Conservation (phyloP, 2,113 vertebrate species). For the Prunella fulvescens region DNA sequence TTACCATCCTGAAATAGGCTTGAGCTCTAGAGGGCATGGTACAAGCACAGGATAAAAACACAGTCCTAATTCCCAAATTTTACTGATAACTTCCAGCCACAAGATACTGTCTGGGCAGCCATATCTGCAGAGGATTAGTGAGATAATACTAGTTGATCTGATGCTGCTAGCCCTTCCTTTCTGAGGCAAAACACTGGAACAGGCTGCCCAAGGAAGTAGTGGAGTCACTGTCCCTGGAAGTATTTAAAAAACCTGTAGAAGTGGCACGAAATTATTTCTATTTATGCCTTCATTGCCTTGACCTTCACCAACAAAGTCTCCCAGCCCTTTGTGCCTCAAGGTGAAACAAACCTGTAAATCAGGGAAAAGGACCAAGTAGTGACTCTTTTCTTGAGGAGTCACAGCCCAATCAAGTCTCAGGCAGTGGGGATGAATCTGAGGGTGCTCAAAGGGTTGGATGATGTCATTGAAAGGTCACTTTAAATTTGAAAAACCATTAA, state of each 20-base stretch:
- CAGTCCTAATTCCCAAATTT: neutral
- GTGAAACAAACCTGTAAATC: neutral
- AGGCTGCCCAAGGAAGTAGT: neutral
- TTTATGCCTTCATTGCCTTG: neutral
- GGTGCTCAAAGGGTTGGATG: neutral
- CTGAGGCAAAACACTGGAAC: neutral
- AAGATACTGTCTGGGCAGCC: neutral
- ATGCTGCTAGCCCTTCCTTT: neutral
- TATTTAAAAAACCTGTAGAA: neutral
- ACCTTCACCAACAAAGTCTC: neutral
- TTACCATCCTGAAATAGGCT: neutral
- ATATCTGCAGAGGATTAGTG: neutral
- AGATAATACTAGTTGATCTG: neutral
- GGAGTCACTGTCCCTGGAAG: neutral
- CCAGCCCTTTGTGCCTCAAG: neutral
- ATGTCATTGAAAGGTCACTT: neutral
- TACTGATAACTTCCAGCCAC: neutral
- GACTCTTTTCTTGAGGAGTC: neutral
- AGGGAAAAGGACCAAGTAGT: rapidly evolving
- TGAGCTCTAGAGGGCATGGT: neutral
- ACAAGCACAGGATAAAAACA: neutral
- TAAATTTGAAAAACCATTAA: neutral
- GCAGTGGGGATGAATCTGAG: neutral
- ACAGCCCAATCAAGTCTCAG: neutral
- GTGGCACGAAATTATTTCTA: neutral